Conservation (phyloP, 53 echinoderm and acorn worm species). For the Luidia sarsii region DNA sequence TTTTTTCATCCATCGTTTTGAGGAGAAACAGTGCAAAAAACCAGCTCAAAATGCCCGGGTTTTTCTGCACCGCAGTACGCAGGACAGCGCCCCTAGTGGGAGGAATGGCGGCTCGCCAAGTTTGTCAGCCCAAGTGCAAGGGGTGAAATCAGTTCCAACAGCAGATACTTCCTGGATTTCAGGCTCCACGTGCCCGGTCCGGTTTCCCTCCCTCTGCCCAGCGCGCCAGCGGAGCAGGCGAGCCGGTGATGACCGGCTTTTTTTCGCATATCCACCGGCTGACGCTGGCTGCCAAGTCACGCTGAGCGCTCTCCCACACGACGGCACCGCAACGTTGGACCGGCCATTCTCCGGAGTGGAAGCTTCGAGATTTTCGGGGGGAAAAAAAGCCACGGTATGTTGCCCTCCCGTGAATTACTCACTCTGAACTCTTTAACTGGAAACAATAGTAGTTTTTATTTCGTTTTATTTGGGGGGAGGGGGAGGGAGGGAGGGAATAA, state of each 20-base stretch:
- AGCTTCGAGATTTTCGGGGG: too few species aligned
- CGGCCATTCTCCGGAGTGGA: too few species aligned
- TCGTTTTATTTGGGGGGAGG: too few species aligned
- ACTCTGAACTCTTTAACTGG: too few species aligned
- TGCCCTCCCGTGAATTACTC: too few species aligned
- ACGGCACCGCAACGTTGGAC: too few species aligned
- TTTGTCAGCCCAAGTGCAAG: slow-evolving; percentile 1
- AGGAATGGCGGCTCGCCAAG: slow-evolving; percentile 46
- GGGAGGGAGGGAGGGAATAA: too few species aligned
- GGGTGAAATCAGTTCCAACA: neutral
- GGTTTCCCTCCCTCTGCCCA: slow-evolving; percentile 2
- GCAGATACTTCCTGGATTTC: neutral
- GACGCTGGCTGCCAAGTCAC: neutral
- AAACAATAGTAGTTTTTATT: too few species aligned
- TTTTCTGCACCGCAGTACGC: slow-evolving; percentile 3
- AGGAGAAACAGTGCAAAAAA: slow-evolving; percentile 40
- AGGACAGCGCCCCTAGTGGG: slow-evolving; percentile 46
- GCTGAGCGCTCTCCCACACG: too few species aligned
- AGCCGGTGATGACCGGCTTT: slow-evolving; percentile 17
- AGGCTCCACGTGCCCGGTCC: slow-evolving; percentile 1
- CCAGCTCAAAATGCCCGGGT: slow-evolving; percentile 21
- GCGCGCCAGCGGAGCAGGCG: neutral
- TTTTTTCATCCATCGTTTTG: slow-evolving; percentile 17
- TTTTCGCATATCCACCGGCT: slow-evolving; percentile 29
- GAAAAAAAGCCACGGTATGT: too few species aligned